Evolutionary conservation across 1,140 invertebrate species (phyloP).

Genomic region (Glossosoma conforme): DNA sequence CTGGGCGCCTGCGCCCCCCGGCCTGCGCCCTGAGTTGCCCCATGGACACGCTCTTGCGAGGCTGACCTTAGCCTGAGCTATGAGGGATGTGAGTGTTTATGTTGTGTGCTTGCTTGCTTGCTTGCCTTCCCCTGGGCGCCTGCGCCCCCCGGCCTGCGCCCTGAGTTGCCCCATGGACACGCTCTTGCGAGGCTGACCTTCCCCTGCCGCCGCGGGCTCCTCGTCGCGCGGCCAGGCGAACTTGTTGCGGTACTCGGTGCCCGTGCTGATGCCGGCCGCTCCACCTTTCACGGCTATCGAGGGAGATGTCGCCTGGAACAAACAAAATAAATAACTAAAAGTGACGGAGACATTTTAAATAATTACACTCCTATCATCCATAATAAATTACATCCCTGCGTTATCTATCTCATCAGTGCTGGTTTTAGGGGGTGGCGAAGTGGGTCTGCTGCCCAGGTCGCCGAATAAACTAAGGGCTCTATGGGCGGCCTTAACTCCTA

Average conservation of each 20-base stretch:
- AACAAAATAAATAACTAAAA: neutral
- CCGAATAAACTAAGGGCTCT: too few species aligned
- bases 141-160: conserved; percentile 55
- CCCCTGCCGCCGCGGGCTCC: conserved; percentile 42
- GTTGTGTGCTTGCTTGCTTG: too few species aligned
- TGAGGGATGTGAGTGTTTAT: too few species aligned
- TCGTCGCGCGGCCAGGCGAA: conserved; percentile 80
- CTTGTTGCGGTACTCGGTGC: conserved; percentile 82
- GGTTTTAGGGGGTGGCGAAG: too few species aligned
- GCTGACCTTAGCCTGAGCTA: conserved; percentile 52
- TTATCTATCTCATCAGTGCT: too few species aligned
- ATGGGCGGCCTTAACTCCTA: too few species aligned
- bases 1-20: conserved; percentile 52
- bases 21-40: conserved; percentile 68
- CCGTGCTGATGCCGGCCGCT: conserved; percentile 47
- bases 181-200: conserved; percentile 67
- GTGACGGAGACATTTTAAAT: neutral
- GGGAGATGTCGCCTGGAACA: conserved; percentile 18
- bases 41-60: conserved; percentile 81
- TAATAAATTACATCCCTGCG: conserved; percentile 6
- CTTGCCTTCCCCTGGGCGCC: conserved; percentile 61
- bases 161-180: conserved; percentile 81
- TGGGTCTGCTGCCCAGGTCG: too few species aligned
- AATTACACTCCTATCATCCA: neutral
- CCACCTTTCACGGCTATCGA: conserved; percentile 23